Evolutionary conservation across 2,113 vertebrate species (phyloP), one percentile per base, ranked within the genome.

Genomic region (Numida meleagris): DNA sequence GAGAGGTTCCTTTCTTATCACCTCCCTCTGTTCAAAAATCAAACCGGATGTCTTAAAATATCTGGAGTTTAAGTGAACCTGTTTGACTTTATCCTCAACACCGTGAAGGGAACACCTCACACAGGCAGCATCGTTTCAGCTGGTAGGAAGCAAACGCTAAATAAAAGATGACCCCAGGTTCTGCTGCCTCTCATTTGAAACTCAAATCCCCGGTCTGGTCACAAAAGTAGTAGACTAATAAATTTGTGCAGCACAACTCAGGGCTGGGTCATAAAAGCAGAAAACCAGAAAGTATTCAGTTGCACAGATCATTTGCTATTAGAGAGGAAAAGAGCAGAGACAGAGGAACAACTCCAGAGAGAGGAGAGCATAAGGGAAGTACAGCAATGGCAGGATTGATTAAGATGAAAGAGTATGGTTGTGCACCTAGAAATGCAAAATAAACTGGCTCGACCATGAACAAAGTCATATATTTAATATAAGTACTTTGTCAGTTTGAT

Each of bases 1-100:
- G 18, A 27, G 29, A 70, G 34, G 10, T 53, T 82, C 40, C 53
- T 76, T 82, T 34, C 46, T 68, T 61, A 51, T 36, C 36, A 66
- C 53, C 74, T 23, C 48, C 48, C 89, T 85, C 53, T 80, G 40
- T 45, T 89, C 43, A 89, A 93, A 89, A 89, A 89, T 61, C 38
- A 91, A 95, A 87, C 82, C 88, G 79, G 70, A 88, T 80, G 40
- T 88, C 85, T 88, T 85, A 88, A 95, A 91, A 76, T 93, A 93
- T 36, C 75, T 38, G 31, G 25, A 87, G 71, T 42, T 87, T 73
- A 73, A 72, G 53, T 62, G 62, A 94, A 85, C 31, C 46, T 55
- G 33, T 57, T 79, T 82, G 66, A 89, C 51, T 87, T 91, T 27
- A 94, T 63, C 53, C 57, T 62, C 50, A 24, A 91, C 42, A 85